phyloP scores from a whole-genome alignment of 1,140 invertebrate species.

The Zeugodacus cucurbitae region DNA sequence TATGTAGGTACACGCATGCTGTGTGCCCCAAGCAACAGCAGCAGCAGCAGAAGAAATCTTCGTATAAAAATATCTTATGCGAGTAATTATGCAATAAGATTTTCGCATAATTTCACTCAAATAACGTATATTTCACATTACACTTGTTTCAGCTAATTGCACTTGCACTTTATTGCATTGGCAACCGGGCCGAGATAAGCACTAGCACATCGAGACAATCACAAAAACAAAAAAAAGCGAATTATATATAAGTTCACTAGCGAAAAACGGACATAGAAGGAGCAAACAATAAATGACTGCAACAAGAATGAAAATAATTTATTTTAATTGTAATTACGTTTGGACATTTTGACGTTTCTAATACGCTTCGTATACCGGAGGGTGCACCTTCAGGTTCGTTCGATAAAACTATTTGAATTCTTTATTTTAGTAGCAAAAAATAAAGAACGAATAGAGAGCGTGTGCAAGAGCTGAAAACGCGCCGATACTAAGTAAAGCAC shows the following conservation, averaged over 20 bases:
- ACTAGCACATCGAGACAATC: background rate
- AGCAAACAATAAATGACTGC: background rate
- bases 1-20: background rate
- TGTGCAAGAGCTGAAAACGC: background rate
- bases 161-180: constrained; percentile 1
- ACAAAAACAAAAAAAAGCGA: background rate
- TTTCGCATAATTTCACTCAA: background rate
- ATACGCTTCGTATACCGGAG: background rate
- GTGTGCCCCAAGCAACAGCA: background rate
- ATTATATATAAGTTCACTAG: background rate
- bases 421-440: background rate
- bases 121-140: background rate
- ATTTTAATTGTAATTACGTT: constrained; percentile 12
- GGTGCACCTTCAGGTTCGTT: background rate
- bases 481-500: background rate
- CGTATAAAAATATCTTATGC: background rate
- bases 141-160: constrained; percentile 9
- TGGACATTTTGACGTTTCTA: background rate
- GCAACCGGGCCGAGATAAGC: background rate
- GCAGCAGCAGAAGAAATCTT: background rate
- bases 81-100: constrained; percentile 26
- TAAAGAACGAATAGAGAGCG: background rate
- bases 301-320: background rate
- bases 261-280: background rate
- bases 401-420: background rate